Base-by-base conservation (phyloP, 2,888 invertebrate species). In the Hydrotaea cyrtoneurina region DNA sequence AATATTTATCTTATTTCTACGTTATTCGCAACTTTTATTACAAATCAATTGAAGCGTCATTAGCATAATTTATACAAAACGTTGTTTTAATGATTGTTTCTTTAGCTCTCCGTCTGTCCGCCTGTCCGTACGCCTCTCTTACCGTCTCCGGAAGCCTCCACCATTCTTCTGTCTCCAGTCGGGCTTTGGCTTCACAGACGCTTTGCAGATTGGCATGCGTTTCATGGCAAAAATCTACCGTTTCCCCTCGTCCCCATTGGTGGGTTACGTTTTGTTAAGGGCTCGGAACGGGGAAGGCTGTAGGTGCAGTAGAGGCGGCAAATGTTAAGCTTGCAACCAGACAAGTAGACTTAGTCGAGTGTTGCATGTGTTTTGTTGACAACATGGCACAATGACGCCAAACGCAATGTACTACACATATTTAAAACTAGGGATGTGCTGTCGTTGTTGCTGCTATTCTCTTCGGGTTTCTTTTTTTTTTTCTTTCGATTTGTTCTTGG, bases 21-120 rank as follows among this genome's bases (percentile, higher is more conserved):
- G 88, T 86, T 88, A 89, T 88, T 89, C 89, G 90, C 85, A 89
- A 92, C 91, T 92, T 92, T 92, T 92, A 92, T 92, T 92, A 92
- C 92, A 92, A 92, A 92, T 92, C 92, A 92, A 92, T 92, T 92
- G 92, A 91, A 92, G 91, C 90, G 90, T 92, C 92, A 92, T 92
- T 92, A 92, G 91, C 92, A 92, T 92, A 92, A 92, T 92, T 92
- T 92, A 92, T 92, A 92, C 92, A 92, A 92, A 92, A 92, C 91
- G 91, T 89, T 91, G 89, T 89, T 90, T 92, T 92, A 92, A 92
- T 92, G 92, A 92, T 91, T 89, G 88, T 88, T 88, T 23, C 43
- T 46, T n/a, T 46, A 21, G 39, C 46, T 46, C 69, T 43, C 46
- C 46, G 88, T 88, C 87, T 80, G 83, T 85, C 83, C 69, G 74